A percentile compares a stretch with the other conserved stretches of the same genome.
These are phyloP conservation scores for Mus spicilegus DNA, from an alignment of 2,113 vertebrate genomes.

Conservation along the genomic window DNA sequence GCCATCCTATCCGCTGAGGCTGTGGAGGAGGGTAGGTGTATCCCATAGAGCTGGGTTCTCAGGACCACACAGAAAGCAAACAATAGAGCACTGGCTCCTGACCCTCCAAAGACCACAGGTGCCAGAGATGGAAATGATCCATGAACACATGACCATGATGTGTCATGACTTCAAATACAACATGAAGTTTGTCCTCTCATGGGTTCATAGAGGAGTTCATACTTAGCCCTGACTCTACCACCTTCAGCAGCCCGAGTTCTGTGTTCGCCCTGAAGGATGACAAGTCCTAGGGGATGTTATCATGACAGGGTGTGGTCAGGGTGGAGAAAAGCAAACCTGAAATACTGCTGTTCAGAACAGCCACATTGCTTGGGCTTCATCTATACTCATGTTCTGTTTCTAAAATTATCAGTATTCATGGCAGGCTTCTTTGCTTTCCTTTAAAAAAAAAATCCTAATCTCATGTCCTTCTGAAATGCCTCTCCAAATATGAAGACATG, in stretches of 20 bases:
- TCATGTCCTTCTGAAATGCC: conserved; percentile 72
- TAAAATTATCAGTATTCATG: conserved; percentile 29
- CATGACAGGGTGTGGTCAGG: neutral
- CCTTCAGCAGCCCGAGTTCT: neutral
- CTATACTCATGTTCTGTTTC: conserved; percentile 16
- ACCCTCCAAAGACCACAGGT: accelerated
- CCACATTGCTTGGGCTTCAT: too few species aligned
- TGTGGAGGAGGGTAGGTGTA: neutral
- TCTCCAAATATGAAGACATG: conserved; percentile 78
- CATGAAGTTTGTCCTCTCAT: too few species aligned
- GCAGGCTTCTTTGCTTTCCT: conserved; percentile 33
- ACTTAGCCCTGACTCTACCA: neutral
- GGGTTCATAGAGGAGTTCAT: too few species aligned
- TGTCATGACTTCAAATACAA: neutral
- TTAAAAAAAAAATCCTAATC: conserved; percentile 63
- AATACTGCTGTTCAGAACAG: neutral
- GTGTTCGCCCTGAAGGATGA: neutral
- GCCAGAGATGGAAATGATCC: neutral
- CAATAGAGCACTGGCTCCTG: accelerated
- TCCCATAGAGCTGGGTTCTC: accelerated
- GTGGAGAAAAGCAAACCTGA: neutral
- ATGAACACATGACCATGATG: neutral
- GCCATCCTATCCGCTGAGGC: neutral
- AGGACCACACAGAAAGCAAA: neutral
- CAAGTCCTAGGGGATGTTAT: neutral